phyloP scores from a whole-genome alignment of 2,888 invertebrate species.

The Platycheirus albimanus region DNA sequence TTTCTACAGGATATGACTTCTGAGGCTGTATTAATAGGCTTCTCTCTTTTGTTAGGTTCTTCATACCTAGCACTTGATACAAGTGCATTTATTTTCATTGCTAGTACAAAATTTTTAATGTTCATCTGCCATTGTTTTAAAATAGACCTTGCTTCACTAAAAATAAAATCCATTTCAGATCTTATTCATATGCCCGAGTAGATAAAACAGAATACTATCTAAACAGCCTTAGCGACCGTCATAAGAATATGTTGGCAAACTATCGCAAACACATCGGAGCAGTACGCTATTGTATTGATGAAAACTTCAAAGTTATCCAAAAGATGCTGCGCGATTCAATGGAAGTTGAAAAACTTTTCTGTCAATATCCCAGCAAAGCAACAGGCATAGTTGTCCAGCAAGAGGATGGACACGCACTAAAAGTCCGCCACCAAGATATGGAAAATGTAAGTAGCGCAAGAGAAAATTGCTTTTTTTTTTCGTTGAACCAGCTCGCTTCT shows the following conservation, averaged over 20 bases:
- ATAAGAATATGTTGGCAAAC: conserved; percentile 89
- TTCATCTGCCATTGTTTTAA: too few species aligned
- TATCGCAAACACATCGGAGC: conserved; percentile 90
- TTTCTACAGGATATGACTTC: too few species aligned
- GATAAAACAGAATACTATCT: conserved; percentile 90
- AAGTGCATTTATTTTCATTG: too few species aligned
- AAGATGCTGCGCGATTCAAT: conserved; percentile 83
- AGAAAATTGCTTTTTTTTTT: conserved; percentile 40
- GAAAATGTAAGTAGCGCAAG: conserved; percentile 79
- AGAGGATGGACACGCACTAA: conserved; percentile 83
- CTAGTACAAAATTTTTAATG: too few species aligned
- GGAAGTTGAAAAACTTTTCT: conserved; percentile 84
- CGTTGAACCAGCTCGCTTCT: conserved; percentile 27
- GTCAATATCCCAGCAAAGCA: conserved; percentile 81
- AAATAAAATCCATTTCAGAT: conserved; percentile 83
- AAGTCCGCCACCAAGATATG: conserved; percentile 80
- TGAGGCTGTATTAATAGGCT: too few species aligned
- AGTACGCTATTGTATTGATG: conserved; percentile 91
- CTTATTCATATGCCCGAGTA: conserved; percentile 89
- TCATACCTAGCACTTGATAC: too few species aligned
- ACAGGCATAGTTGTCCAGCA: conserved; percentile 86
- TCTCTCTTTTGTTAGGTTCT: too few species aligned
- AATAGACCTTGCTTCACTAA: too few species aligned
- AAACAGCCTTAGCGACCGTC: conserved; percentile 87
- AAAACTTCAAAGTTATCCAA: conserved; percentile 83